These are phyloP conservation scores for Halichoeres trimaculatus DNA, from an alignment of 2,113 vertebrate genomes.

Conservation along the genomic window DNA sequence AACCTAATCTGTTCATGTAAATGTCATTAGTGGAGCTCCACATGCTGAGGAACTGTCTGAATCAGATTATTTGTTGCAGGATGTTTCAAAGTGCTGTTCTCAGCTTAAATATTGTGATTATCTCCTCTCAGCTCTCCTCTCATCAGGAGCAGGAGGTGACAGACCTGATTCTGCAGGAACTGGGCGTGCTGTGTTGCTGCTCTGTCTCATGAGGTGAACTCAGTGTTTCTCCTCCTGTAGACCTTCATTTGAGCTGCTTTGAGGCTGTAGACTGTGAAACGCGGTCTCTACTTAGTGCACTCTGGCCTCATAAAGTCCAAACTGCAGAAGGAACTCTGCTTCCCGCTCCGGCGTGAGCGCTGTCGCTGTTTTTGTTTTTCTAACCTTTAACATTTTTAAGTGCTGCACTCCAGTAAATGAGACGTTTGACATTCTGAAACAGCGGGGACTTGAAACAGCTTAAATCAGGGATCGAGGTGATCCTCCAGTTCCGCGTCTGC, in stretches of 20 bases:
- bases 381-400: slow-evolving; percentile 40
- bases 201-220: neutral
- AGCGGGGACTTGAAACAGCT: slow-evolving; percentile 63
- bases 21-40: too few species aligned
- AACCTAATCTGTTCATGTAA: too few species aligned
- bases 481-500: slow-evolving; percentile 61
- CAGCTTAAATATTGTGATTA: too few species aligned
- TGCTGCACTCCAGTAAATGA: slow-evolving; percentile 49
- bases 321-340: neutral
- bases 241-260: neutral
- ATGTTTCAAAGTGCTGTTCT: too few species aligned
- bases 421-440: slow-evolving; percentile 61
- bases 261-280: neutral
- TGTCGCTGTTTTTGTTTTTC: slow-evolving; percentile 16
- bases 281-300: neutral
- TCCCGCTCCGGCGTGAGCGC: neutral
- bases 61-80: too few species aligned
- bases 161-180: neutral
- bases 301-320: neutral
- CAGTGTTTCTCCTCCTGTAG: neutral
- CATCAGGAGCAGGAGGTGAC: neutral
- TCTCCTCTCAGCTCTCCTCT: too few species aligned
- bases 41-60: too few species aligned
- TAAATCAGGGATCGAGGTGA: slow-evolving; percentile 53
- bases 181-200: neutral